Percentiles rank a stretch among this genome's conserved stretches.
phyloP scores from a whole-genome alignment of 2,113 vertebrate species.

The Hippopotamus amphibius region DNA sequence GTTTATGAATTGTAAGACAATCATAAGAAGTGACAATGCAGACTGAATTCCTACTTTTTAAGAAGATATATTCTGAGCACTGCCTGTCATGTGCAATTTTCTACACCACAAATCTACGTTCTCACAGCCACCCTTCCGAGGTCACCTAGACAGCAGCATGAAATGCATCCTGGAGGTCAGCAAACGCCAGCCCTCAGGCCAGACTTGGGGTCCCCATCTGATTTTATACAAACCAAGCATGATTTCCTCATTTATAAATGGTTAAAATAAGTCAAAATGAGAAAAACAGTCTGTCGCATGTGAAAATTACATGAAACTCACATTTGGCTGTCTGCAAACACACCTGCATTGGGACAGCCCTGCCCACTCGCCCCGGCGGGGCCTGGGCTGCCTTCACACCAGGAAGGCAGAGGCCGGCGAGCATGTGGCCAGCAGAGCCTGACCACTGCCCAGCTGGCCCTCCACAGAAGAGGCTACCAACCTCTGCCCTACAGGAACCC shows the following conservation, averaged over 20 bases:
- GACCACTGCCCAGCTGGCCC: not conserved
- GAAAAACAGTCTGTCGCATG: not conserved
- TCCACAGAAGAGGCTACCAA: not conserved
- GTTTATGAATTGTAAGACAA: not conserved
- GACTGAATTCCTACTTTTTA: not conserved
- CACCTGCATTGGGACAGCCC: not conserved
- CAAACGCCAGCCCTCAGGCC: not conserved
- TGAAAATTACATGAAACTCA: not conserved
- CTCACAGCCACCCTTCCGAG: not conserved
- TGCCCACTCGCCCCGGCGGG: rapidly evolving
- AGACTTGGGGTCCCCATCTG: no score
- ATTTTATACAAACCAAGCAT: not conserved
- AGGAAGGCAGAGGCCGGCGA: not conserved
- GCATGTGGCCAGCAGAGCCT: not conserved
- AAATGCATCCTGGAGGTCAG: not conserved
- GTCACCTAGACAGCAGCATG: not conserved
- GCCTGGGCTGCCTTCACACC: rapidly evolving
- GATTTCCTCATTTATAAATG: not conserved
- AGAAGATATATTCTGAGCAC: not conserved
- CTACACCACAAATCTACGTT: not conserved
- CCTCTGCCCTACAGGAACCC: not conserved
- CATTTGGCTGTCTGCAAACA: not conserved
- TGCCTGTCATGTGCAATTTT: not conserved
- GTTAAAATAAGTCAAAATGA: not conserved
- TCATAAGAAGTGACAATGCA: not conserved